Evolutionary conservation across 2,888 invertebrate genomes (phyloP).

Genomic region (Chouioia cunea): DNA sequence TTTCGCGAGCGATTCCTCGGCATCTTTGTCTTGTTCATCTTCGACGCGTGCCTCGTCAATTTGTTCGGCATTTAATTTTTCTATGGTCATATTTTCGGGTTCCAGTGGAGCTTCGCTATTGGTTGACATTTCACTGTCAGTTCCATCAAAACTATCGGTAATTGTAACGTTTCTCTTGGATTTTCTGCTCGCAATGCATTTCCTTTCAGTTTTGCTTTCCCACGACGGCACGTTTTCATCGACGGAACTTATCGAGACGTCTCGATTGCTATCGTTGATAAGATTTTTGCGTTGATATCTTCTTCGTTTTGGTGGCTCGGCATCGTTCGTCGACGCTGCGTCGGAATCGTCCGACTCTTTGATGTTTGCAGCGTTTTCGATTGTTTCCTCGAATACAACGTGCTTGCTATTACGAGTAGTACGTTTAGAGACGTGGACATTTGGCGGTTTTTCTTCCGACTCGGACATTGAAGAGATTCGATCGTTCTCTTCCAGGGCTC

Average conservation of each 20-base stretch:
- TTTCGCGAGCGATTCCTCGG: not conserved
- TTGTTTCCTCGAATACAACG: not conserved
- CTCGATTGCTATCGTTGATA: slow-evolving; percentile 8
- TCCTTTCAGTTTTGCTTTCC: not conserved
- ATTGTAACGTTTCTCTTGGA: not conserved
- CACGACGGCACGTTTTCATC: slow-evolving; percentile 12
- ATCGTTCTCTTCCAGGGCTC: slow-evolving; percentile 1
- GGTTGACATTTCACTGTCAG: slow-evolving; percentile 22
- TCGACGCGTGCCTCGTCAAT: not conserved
- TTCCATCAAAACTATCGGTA: not conserved
- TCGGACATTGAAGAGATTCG: slow-evolving; percentile 31
- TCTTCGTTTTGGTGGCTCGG: slow-evolving; percentile 15
- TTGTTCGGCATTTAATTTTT: slow-evolving; percentile 1
- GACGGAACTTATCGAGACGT: slow-evolving; percentile 18
- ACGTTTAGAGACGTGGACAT: slow-evolving; percentile 2
- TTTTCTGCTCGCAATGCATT: not conserved
- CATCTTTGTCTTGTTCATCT: not conserved
- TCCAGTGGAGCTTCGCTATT: slow-evolving; percentile 29
- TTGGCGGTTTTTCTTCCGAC: slow-evolving; percentile 26
- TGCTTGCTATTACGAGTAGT: slow-evolving; percentile 10
- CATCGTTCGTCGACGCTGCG: slow-evolving; percentile 18
- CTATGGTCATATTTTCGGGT: not conserved
- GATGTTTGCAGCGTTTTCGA: not conserved
- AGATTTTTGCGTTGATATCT: slow-evolving; percentile 32
- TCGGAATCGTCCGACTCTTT: slow-evolving; percentile 43